Evolutionary conservation across 2,113 vertebrate genomes (phyloP).

Genomic region (Prinia subflava): DNA sequence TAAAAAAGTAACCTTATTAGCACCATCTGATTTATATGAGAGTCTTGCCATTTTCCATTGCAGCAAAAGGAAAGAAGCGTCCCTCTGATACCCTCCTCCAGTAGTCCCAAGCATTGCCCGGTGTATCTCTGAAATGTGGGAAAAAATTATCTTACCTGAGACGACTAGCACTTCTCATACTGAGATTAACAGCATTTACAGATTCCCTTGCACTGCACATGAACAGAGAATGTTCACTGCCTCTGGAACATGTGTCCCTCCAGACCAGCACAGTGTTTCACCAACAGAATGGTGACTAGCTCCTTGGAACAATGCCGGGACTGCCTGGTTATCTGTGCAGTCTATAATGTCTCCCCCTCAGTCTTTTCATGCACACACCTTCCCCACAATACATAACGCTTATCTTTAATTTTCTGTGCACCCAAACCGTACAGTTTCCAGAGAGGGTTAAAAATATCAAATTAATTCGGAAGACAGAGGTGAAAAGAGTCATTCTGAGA

Average conservation of each 20-base stretch:
- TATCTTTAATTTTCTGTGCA: background rate
- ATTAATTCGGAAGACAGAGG: background rate
- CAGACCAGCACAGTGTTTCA: background rate
- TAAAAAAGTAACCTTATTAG: background rate
- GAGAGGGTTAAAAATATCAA: conserved; percentile 3
- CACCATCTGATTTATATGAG: background rate
- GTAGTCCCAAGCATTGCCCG: background rate
- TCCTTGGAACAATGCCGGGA: background rate
- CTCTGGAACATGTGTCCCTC: background rate
- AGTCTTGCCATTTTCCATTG: background rate
- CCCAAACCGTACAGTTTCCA: background rate
- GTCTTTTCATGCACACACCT: background rate
- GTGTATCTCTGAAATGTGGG: background rate
- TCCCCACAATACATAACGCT: background rate
- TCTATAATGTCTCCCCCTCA: background rate
- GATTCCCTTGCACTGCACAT: background rate
- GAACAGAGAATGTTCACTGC: background rate
- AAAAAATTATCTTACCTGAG: background rate
- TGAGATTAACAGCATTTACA: background rate
- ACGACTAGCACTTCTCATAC: background rate
- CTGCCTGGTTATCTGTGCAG: fast-evolving
- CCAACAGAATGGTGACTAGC: background rate
- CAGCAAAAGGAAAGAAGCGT: background rate
- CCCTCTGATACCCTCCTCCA: background rate
- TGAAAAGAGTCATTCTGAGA: background rate